These are phyloP conservation scores for Oreochromis tanganicae DNA, from an alignment of 2,113 vertebrate species.

Conservation along the genomic window DNA sequence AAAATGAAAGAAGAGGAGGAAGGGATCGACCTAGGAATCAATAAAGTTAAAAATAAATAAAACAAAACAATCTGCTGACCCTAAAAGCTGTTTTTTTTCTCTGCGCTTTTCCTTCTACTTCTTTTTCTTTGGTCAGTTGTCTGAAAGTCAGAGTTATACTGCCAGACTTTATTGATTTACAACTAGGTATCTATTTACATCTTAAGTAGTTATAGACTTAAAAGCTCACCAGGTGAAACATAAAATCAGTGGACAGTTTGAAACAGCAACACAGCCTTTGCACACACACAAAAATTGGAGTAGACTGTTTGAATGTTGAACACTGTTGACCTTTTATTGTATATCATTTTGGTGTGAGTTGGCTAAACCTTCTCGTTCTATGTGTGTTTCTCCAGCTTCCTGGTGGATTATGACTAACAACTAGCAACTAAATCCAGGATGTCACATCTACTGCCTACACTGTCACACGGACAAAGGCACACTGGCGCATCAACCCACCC, in stretches of 20 bases:
- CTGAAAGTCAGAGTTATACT: not conserved
- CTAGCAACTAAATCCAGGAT: slow-evolving; percentile 62
- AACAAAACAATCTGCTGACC: not conserved
- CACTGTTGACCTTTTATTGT: not conserved
- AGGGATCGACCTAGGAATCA: not conserved
- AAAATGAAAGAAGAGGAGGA: not conserved
- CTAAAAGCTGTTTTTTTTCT: not conserved
- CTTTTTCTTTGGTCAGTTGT: not conserved
- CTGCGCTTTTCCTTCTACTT: not conserved
- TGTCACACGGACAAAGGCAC: slow-evolving; percentile 46
- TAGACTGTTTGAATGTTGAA: not conserved
- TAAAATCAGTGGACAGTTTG: not conserved
- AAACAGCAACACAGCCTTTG: not conserved
- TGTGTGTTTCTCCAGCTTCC: slow-evolving; percentile 76
- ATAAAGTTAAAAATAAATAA: slow-evolving; percentile 17
- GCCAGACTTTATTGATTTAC: not conserved
- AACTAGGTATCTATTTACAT: accelerated
- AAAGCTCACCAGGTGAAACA: not conserved
- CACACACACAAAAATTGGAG: not conserved
- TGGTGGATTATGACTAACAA: slow-evolving; percentile 97
- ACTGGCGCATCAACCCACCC: slow-evolving; percentile 14
- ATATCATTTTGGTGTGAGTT: not conserved
- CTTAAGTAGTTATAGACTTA: not conserved
- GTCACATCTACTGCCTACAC: slow-evolving; percentile 51
- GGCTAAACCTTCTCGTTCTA: not conserved